Base-by-base conservation (phyloP, 2,113 vertebrate species). In the Podiceps cristatus region DNA sequence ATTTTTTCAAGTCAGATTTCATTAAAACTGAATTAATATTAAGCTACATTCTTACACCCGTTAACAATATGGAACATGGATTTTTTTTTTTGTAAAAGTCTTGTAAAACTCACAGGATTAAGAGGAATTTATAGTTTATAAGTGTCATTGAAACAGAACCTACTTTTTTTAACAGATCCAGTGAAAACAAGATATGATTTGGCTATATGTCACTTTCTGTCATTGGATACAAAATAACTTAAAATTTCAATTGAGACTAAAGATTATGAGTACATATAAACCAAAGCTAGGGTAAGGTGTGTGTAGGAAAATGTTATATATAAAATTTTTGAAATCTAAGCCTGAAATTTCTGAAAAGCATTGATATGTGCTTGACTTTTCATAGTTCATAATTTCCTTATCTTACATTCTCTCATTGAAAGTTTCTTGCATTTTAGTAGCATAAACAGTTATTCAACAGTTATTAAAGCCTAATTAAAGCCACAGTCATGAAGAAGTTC, bases 391-490 rank as follows among this genome's bases (percentile, higher is more conserved):
- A 35, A 53, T 85, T 97, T 78, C 76, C 28, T 88, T 71, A 20
- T 86, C 62, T 94, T 96, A 33, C 28, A 69, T 84, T 96, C 35
- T 82, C 11, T 69, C 33, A 13, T 3, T n/a, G 50, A 59, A 80
- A 47, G 29, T 63, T 74, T 71, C 67, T n/a, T 82, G 33, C 4
- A n/a, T 86, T 88, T 86, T 67, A 88, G 20, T 85, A 73, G 7
- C 18, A 50, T 58, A 89, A 67, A 75, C 72, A 94, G 82, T 87
- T 66, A 63, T 79, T 66, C 44, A 86, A 20, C 20, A 87, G 42
- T 96, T 88, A 56, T 31, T 68, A 91, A 81, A 28, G 50, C 50
- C 86, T 93, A 91, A 90, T 93, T 96, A 82, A 96, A 96, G 95
- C 35, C 29, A 25, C 31, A 86, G 45, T 62, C 23, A 67, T 86